Conservation (phyloP, 2,113 vertebrate species). For the Nothocercus julius region DNA sequence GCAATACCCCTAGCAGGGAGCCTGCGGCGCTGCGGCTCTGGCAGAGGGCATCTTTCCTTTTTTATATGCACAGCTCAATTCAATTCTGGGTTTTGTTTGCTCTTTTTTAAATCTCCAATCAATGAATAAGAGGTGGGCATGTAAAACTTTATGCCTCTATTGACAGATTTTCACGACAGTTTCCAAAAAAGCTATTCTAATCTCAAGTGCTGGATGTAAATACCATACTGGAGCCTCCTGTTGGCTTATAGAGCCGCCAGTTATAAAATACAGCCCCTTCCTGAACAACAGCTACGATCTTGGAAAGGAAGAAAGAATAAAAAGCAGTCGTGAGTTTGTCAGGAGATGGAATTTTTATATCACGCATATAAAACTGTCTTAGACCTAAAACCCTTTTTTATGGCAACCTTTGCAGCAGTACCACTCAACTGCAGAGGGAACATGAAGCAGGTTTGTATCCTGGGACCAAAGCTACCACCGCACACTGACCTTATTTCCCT, state of each 20-base stretch:
- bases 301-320: constrained; percentile 8
- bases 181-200: constrained; percentile 15
- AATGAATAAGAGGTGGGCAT: neutral
- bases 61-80: neutral
- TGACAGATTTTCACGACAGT: neutral
- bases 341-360: neutral
- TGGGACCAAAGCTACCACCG: neutral
- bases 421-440: neutral
- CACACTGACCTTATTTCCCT: neutral
- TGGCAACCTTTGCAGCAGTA: neutral
- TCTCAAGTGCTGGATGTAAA: constrained; percentile 21
- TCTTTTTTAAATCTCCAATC: neutral
- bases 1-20: neutral
- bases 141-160: neutral
- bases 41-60: constrained; percentile 32
- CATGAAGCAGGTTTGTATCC: rapidly evolving
- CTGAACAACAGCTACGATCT: constrained; percentile 13
- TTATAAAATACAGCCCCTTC: constrained; percentile 8
- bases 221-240: neutral
- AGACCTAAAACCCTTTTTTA: neutral
- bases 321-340: constrained; percentile 16
- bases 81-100: neutral
- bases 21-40: rapidly evolving
- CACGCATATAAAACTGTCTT: neutral
- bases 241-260: neutral